Percentiles rank a stretch among this genome's conserved stretches.
These are phyloP conservation scores for Holothuria leucospilota DNA, from an alignment of 53 echinoderm and acorn worm species.

Conservation along the genomic window DNA sequence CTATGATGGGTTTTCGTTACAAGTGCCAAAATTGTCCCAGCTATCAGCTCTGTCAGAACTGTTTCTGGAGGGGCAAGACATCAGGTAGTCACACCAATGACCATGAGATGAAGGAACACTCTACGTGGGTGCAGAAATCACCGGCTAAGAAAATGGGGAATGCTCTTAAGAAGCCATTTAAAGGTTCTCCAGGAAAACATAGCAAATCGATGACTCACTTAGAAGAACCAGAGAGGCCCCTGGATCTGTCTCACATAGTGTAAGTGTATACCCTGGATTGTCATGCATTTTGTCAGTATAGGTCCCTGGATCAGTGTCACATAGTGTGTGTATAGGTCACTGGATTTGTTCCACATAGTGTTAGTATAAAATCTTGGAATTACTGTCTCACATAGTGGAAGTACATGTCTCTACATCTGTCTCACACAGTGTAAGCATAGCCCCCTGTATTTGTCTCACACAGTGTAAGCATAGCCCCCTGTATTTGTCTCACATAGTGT, in stretches of 20 bases:
- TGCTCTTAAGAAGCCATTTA: constrained; percentile 97
- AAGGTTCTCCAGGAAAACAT: constrained; percentile 81
- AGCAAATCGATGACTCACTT: constrained; percentile 77
- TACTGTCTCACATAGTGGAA: no score
- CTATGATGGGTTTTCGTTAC: constrained; percentile 99
- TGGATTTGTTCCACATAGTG: no score
- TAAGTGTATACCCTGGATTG: constrained; percentile 63
- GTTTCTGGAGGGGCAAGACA: constrained; percentile 96
- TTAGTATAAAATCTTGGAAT: no score
- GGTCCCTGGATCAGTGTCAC: no score
- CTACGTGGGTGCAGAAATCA: constrained; percentile 97
- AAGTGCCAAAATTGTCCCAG: constrained; percentile 97
- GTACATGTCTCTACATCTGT: no score
- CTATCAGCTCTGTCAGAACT: constrained; percentile 98
- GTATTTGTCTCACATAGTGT: no score
- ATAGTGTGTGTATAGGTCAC: no score
- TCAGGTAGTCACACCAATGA: constrained; percentile 89
- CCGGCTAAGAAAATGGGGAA: constrained; percentile 97
- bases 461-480: no score
- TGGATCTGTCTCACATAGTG: constrained; percentile 98
- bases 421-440: no score
- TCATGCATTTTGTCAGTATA: constrained; percentile 94
- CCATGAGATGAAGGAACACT: constrained; percentile 97
- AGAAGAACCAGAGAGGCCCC: constrained; percentile 89
- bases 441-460: no score